A percentile compares a stretch with the other conserved stretches of the same genome.
Conservation (phyloP, 2,113 vertebrate genomes). For the Ramphastos sulfuratus region DNA sequence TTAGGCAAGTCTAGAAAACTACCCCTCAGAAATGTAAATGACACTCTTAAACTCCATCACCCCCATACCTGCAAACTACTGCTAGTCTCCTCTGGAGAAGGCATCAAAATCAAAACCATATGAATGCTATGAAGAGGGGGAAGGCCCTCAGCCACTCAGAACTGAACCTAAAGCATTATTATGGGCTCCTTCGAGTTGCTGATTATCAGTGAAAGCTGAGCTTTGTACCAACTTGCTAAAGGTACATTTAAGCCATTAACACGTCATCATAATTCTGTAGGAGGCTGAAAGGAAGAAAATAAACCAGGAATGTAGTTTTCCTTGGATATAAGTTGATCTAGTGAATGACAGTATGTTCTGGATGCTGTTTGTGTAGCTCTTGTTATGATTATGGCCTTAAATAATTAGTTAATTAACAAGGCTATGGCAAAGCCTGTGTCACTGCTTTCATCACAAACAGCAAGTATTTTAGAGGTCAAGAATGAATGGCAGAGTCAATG, state of each 20-base stretch:
- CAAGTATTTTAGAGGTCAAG: conserved; percentile 34
- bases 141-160: background rate
- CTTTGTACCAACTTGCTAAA: conserved; percentile 27
- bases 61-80: background rate
- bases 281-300: background rate
- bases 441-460: conserved; percentile 32
- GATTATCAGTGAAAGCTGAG: conserved; percentile 41
- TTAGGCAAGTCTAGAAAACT: background rate
- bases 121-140: background rate
- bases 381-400: background rate
- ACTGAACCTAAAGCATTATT: background rate
- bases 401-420: conserved; percentile 49
- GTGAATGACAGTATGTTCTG: conserved; percentile 1
- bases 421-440: background rate
- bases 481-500: conserved; percentile 44
- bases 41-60: background rate
- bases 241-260: conserved; percentile 20
- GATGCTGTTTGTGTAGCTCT: conserved; percentile 33
- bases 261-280: conserved; percentile 18
- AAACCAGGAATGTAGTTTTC: conserved; percentile 2
- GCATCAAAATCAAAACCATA: conserved; percentile 15
- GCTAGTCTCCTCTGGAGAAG: background rate
- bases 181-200: background rate
- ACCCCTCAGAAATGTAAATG: background rate
- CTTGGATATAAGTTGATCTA: conserved; percentile 23